These are phyloP conservation scores for Paracanthobrama guichenoti DNA, from an alignment of 2,113 vertebrate genomes.

Conservation along the genomic window DNA sequence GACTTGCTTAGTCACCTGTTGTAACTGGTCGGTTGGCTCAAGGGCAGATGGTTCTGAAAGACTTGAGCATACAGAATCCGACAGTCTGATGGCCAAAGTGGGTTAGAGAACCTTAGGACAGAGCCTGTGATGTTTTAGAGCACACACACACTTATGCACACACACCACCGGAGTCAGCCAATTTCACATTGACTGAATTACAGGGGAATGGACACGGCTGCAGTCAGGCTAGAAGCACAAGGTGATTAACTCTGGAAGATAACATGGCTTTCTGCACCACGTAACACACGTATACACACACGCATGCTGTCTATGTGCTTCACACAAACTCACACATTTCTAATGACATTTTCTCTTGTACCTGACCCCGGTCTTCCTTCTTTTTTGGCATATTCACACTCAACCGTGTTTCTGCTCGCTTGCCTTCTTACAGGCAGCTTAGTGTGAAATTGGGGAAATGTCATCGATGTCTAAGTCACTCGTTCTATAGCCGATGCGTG, in stretches of 20 bases:
- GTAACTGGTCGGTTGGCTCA: neutral
- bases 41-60: slow-evolving; percentile 2
- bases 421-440: slow-evolving; percentile 47
- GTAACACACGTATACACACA: neutral
- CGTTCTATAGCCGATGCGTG: slow-evolving; percentile 38
- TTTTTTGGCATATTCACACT: slow-evolving; percentile 37
- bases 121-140: slow-evolving; percentile 30
- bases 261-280: slow-evolving; percentile 42
- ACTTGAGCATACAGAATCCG: neutral
- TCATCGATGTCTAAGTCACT: slow-evolving; percentile 49
- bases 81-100: neutral
- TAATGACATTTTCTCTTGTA: slow-evolving; percentile 28
- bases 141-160: slow-evolving; percentile 37
- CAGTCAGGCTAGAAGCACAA: slow-evolving; percentile 34
- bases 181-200: slow-evolving; percentile 52
- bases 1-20: slow-evolving; percentile 2
- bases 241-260: slow-evolving; percentile 51
- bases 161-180: slow-evolving; percentile 43
- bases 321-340: slow-evolving; percentile 27
- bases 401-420: slow-evolving; percentile 38
- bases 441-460: slow-evolving; percentile 61
- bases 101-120: slow-evolving; percentile 5
- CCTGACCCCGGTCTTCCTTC: neutral
- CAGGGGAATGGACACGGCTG: slow-evolving; percentile 20
- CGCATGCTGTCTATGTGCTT: neutral